phyloP scores from a whole-genome alignment of 1,140 invertebrate species.

The Delia radicum region DNA sequence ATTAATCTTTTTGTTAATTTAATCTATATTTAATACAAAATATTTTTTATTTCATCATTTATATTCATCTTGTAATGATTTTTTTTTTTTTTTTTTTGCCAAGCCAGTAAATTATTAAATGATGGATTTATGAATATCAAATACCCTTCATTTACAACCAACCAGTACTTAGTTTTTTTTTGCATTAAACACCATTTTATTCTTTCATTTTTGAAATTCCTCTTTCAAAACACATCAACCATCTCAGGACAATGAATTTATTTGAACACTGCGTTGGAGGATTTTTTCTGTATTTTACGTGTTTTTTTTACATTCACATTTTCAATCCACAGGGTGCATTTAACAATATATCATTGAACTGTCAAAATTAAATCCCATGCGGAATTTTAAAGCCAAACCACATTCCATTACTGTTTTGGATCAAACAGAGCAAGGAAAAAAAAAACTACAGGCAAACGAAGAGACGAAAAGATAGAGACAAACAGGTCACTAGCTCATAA shows the following conservation, averaged over 20 bases:
- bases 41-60: neutral
- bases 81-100: neutral
- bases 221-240: constrained; percentile 6
- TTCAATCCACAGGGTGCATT: constrained; percentile 38
- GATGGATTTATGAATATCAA: constrained; percentile 17
- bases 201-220: neutral
- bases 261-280: neutral
- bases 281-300: neutral
- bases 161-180: neutral
- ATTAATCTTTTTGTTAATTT: neutral
- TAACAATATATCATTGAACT: constrained; percentile 54
- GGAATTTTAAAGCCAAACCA: constrained; percentile 16
- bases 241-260: constrained; percentile 9
- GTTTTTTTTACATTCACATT: neutral
- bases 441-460: constrained; percentile 18
- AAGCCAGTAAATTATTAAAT: neutral
- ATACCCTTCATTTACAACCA: constrained; percentile 2
- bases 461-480: neutral
- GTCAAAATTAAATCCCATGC: constrained; percentile 51
- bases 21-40: neutral
- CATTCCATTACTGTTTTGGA: constrained; percentile 28
- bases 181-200: neutral
- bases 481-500: constrained; percentile 8
- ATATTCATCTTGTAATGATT: neutral
- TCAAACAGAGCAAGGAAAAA: constrained; percentile 33